phyloP scores from a whole-genome alignment of 1,140 invertebrate genomes.

The Cataglyphis hispanica region DNA sequence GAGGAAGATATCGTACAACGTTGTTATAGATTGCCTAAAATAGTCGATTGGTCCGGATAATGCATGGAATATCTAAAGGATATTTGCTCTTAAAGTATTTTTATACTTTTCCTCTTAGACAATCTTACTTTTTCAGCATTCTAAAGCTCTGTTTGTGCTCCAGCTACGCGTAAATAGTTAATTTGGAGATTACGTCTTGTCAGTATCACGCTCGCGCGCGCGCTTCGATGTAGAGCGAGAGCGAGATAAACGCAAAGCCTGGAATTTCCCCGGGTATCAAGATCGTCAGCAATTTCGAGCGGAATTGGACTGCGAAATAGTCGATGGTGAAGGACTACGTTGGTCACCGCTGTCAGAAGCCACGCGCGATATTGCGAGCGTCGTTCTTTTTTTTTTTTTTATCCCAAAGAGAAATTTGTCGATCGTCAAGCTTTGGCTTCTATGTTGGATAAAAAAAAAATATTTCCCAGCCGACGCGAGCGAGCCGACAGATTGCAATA shows the following conservation, averaged over 20 bases:
- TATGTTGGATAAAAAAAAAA: slow-evolving; percentile 21
- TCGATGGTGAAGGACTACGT: slow-evolving; percentile 20
- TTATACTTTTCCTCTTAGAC: not conserved
- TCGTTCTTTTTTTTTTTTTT: not conserved
- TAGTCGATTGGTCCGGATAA: not conserved
- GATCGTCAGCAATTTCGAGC: slow-evolving; percentile 47
- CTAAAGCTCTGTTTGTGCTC: not conserved
- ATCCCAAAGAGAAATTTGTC: slow-evolving; percentile 38
- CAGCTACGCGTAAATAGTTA: slow-evolving; percentile 6
- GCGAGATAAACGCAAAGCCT: slow-evolving; percentile 6
- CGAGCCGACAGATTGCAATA: slow-evolving; percentile 50
- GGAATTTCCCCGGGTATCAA: slow-evolving; percentile 33
- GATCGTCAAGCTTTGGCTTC: slow-evolving; percentile 39
- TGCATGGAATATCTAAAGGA: not conserved
- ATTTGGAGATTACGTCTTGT: slow-evolving; percentile 32
- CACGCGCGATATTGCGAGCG: slow-evolving; percentile 49
- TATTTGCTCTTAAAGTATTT: not conserved
- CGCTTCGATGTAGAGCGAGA: not conserved
- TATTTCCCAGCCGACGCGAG: slow-evolving; percentile 15
- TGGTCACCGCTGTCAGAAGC: slow-evolving; percentile 36
- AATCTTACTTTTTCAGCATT: not conserved
- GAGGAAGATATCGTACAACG: not conserved
- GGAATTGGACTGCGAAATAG: slow-evolving; percentile 38
- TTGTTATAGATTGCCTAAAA: not conserved
- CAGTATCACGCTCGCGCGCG: too few species aligned